Percentiles rank a stretch among this genome's conserved stretches.
These are phyloP conservation scores for Eristalinus aeneus DNA, from an alignment of 2,888 invertebrate species.

Conservation along the genomic window DNA sequence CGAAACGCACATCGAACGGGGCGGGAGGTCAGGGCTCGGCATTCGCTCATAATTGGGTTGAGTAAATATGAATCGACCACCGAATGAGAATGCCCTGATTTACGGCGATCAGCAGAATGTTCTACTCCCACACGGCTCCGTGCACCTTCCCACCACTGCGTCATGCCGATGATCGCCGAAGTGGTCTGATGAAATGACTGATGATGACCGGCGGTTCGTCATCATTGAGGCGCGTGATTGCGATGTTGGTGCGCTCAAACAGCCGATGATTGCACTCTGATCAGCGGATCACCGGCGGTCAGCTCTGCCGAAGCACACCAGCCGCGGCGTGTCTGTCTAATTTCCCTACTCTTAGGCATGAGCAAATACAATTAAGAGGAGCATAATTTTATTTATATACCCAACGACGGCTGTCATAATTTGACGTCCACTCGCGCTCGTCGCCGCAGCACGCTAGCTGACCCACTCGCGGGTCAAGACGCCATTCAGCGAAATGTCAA, in stretches of 20 bases:
- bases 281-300: slow-evolving; percentile 22
- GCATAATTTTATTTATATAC: slow-evolving; percentile 57
- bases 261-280: slow-evolving; percentile 51
- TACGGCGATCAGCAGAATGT: slow-evolving; percentile 4
- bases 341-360: slow-evolving; percentile 1
- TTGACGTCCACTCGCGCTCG: slow-evolving; percentile 37
- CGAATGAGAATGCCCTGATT: slow-evolving; percentile 58
- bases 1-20: slow-evolving; percentile 52
- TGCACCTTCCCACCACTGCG: slow-evolving; percentile 13
- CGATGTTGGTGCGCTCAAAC: slow-evolving; percentile 24
- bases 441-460: slow-evolving; percentile 53
- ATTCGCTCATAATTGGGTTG: slow-evolving; percentile 47
- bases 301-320: background rate
- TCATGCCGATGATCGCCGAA: slow-evolving; percentile 32
- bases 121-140: slow-evolving; percentile 18
- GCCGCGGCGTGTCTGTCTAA: background rate
- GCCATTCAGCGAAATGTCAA: slow-evolving; percentile 60
- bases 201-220: slow-evolving; percentile 16
- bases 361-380: slow-evolving; percentile 55
- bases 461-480: slow-evolving; percentile 62
- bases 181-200: slow-evolving; percentile 52
- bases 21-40: slow-evolving; percentile 47
- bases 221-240: slow-evolving; percentile 54
- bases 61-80: slow-evolving; percentile 52
- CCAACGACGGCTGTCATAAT: slow-evolving; percentile 27